Base-by-base conservation (phyloP, 2,113 vertebrate genomes). In the Rhinopomastus cyanomelas region DNA sequence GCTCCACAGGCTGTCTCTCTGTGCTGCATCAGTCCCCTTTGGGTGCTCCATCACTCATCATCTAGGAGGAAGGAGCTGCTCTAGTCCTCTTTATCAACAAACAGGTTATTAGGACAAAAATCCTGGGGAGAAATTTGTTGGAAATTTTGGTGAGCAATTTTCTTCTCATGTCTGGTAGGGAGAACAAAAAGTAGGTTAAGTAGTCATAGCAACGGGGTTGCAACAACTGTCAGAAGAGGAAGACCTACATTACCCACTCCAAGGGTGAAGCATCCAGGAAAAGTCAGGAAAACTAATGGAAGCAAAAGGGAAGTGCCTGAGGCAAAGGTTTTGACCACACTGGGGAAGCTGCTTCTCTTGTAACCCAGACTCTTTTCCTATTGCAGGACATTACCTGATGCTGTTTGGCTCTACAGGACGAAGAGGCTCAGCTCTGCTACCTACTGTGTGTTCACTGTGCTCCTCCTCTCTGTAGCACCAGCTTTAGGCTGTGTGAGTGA, bases 161-260 rank as follows among this genome's bases (percentile, higher is more conserved):
- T 19, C 79, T 80, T 57, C 80, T 66, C 6, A 14, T 91, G 62
- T 39, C 37, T 18, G 78, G 65, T 9, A 74, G 16, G 1, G 4
- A 59, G 75, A 62, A 61, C 53, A 81, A 48, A 60, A 73, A 85
- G 27, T 12, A 61, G 85, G 73, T 90, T 72, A 81, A 67, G 75
- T 32, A 77, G 86, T 56, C 93, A 95, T 80, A 76, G 85, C 90
- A 93, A 96, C 88, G 1, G 89, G 93, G 75, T 65, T 88, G 91
- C 55, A 88, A 93, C 83, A 93, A 83, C 27, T 73, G 78, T 62
- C 49, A 71, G 89, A 75, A 77, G 68, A 59, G 76, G 77, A 77
- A 76, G 67, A 71, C 21, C 53, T 60, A 42, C 46, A 27, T 94
- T 87, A 44, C 75, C 39, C 86, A 71, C n/a, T 91, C 68, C 22